A percentile compares a stretch with the other conserved stretches of the same genome.
phyloP scores from a whole-genome alignment of 2,113 vertebrate species.

The Chlamydotis undulata region DNA sequence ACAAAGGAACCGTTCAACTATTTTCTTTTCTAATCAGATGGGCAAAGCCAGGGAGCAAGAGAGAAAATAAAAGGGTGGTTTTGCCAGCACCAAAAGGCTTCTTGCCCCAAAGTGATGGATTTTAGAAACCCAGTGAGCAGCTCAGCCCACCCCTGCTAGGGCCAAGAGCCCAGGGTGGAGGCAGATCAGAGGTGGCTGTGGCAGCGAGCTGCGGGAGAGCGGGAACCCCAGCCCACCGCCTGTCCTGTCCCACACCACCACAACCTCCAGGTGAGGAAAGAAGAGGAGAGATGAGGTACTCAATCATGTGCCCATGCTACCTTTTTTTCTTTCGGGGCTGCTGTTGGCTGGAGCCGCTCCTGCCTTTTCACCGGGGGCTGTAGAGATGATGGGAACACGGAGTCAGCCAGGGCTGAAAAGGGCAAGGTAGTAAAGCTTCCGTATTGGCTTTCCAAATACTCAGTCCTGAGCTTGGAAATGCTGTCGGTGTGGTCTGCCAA shows the following conservation, averaged over 20 bases:
- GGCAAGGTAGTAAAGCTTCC: not conserved
- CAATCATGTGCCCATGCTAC: fast-evolving
- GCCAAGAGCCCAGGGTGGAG: not conserved
- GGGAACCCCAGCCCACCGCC: fast-evolving
- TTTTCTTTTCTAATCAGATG: slow-evolving; percentile 19
- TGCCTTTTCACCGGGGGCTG: not conserved
- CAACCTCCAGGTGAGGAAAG: not conserved
- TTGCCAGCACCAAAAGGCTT: not conserved
- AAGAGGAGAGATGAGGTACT: not conserved
- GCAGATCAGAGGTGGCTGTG: fast-evolving
- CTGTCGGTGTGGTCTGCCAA: not conserved
- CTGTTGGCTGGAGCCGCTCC: not conserved
- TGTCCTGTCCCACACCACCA: not conserved
- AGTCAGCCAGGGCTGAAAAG: not conserved
- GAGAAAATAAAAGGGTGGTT: not conserved
- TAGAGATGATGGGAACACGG: not conserved
- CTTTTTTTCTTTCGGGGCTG: not conserved
- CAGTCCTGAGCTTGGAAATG: not conserved
- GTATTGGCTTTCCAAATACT: not conserved
- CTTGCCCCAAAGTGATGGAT: not conserved
- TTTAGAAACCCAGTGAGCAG: not conserved
- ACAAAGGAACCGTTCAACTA: not conserved
- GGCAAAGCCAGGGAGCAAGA: not conserved
- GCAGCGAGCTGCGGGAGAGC: not conserved
- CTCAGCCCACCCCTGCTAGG: not conserved